Conservation (phyloP, 2,888 invertebrate genomes). For the Phorcus lineatus region DNA sequence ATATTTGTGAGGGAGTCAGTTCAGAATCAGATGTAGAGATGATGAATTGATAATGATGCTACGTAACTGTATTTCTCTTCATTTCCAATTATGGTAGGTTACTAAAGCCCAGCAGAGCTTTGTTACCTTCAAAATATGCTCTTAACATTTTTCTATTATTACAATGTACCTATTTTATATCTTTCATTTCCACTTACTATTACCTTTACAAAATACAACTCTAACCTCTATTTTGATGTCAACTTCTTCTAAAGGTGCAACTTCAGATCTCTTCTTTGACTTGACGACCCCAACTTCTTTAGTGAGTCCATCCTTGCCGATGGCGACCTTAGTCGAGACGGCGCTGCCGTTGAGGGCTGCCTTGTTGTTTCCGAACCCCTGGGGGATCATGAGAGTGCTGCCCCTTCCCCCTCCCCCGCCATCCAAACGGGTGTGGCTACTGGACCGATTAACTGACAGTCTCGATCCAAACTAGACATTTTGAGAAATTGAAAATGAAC, state of each 20-base stretch:
- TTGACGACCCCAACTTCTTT: neutral
- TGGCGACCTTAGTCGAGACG: neutral
- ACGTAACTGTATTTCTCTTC: too few species aligned
- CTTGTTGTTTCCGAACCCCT: neutral
- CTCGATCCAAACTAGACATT: neutral
- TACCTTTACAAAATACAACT: too few species aligned
- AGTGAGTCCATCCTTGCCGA: neutral
- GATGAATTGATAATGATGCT: too few species aligned
- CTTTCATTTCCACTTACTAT: too few species aligned
- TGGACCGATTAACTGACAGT: neutral
- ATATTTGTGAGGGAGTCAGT: too few species aligned
- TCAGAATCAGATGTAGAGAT: too few species aligned
- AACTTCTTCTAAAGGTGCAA: conserved; percentile 19
- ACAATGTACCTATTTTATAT: too few species aligned
- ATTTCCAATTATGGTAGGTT: too few species aligned
- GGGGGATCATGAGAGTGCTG: conserved; percentile 14
- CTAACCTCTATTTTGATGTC: conserved; percentile 47
- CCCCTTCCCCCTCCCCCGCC: neutral
- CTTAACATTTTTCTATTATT: too few species aligned
- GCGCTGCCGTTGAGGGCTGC: conserved; percentile 29
- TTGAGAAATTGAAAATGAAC: too few species aligned
- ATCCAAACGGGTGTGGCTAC: neutral
- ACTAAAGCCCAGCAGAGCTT: too few species aligned
- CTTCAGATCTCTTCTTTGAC: conserved; percentile 30
- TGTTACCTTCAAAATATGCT: too few species aligned